Evolutionary conservation across 2,113 vertebrate genomes (phyloP), one percentile per base, ranked within the genome.

Genomic region (Nyctibius bracteatus): DNA sequence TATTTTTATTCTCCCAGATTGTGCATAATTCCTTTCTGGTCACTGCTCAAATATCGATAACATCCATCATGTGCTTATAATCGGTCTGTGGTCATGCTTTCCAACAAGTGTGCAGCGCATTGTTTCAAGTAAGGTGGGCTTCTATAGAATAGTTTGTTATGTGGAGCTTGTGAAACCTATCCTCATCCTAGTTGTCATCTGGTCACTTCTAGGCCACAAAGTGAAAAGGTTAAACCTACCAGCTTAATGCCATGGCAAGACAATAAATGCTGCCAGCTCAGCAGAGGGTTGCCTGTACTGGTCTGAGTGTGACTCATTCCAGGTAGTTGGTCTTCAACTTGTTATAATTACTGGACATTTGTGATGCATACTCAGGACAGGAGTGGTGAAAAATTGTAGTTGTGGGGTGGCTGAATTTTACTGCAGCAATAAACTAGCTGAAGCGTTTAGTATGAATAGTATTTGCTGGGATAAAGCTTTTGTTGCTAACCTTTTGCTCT

Each of bases 21-120:
- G 15, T 35, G 18, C 31, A 10, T 54, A 70, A 61, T 84, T 83
- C 35, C 35, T 49, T 83, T 68, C 31, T 65, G 35, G 18, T 74
- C 47, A 62, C 23, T 86, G 20, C n/a, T 79, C 28, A 65, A 23
- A 70, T n/a, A 55, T 22, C 31, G 46, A 3, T 61, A 87, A 28
- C 35, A 80, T 68, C 35, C 27, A 49, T 61, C 67, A 39, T 31
- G 28, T 71, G 28, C 27, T 55, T 66, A 57, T 68, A 79, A 84
- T 39, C 21, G 39, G 21, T 21, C 19, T 57, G 7, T 37, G 14
- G 22, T 39, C 41, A 19, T 28, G 13, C n/a, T 84, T 80, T 66
- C 31, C 28, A 55, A 39, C 15, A 80, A 41, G 15, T 8, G 8
- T 49, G 23, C 18, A 4, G 9, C 0, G 0, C 51, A 21, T 37